These are phyloP conservation scores for Graptemys geographica DNA, from an alignment of 2,797 vertebrate genomes.

Conservation along the genomic window DNA sequence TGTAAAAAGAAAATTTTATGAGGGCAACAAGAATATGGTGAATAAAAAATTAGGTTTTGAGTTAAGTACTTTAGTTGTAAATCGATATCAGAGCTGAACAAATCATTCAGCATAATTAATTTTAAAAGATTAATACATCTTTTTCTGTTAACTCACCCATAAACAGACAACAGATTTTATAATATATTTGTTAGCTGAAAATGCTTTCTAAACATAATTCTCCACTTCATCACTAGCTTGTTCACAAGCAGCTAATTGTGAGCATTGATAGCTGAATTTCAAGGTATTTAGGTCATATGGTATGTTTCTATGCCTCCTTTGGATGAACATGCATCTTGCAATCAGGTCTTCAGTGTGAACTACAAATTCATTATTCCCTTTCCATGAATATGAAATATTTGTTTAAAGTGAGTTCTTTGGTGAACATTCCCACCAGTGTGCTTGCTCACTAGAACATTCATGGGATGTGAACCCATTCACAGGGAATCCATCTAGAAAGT, in stretches of 20 bases:
- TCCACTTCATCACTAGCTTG: background rate
- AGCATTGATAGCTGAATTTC: background rate
- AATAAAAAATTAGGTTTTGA: constrained; percentile 23
- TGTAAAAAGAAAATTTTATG: background rate
- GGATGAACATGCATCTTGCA: background rate
- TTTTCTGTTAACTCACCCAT: background rate
- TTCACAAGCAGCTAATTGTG: background rate
- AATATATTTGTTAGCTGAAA: background rate
- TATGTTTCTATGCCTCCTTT: background rate
- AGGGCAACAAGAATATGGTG: background rate
- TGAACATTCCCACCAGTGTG: background rate
- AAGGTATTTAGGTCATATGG: background rate
- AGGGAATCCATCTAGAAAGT: constrained; percentile 38
- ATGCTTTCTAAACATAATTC: rapidly evolving
- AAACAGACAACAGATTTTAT: background rate
- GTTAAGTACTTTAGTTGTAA: background rate
- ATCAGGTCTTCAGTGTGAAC: background rate
- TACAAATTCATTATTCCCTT: background rate
- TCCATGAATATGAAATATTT: background rate
- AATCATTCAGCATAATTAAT: background rate
- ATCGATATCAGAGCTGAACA: background rate
- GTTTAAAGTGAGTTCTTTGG: background rate
- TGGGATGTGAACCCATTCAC: background rate
- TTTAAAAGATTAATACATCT: background rate
- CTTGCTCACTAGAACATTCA: constrained; percentile 31